Evolutionary conservation across 2,888 invertebrate species (phyloP).

Genomic region (Orthosia incerta): DNA sequence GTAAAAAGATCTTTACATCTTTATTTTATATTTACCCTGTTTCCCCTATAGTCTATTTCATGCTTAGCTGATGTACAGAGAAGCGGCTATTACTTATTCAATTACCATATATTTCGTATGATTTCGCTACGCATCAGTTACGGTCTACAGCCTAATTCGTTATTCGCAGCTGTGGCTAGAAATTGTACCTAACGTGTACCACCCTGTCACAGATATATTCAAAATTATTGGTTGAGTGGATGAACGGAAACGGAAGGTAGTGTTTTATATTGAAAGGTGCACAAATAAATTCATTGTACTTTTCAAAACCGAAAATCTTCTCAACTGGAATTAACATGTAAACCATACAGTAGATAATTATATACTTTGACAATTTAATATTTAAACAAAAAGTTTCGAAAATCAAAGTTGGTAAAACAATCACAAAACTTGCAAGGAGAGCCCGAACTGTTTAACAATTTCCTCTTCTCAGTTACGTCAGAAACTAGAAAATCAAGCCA

Average conservation of each 20-base stretch:
- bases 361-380: too few relatives aligned
- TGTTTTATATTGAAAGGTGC: too few relatives aligned
- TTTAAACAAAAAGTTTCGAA: not conserved
- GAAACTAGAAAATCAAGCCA: constrained; percentile 19
- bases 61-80: not conserved
- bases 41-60: not conserved
- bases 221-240: too few relatives aligned
- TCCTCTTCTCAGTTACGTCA: not conserved
- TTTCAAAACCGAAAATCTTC: too few relatives aligned
- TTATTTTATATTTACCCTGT: not conserved
- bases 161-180: constrained; percentile 10
- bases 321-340: too few relatives aligned
- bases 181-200: not conserved
- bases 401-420: not conserved
- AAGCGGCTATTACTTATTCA: constrained; percentile 3
- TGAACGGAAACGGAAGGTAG: too few relatives aligned
- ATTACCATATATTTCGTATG: too few relatives aligned
- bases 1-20: not conserved
- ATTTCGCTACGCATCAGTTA: not conserved
- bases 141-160: not conserved
- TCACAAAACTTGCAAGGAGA: not conserved
- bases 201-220: too few relatives aligned
- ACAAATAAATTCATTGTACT: not conserved
- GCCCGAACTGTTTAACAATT: not conserved
- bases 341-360: too few relatives aligned